phyloP scores from a whole-genome alignment of 2,797 vertebrate species.

The Xenops minutus region DNA sequence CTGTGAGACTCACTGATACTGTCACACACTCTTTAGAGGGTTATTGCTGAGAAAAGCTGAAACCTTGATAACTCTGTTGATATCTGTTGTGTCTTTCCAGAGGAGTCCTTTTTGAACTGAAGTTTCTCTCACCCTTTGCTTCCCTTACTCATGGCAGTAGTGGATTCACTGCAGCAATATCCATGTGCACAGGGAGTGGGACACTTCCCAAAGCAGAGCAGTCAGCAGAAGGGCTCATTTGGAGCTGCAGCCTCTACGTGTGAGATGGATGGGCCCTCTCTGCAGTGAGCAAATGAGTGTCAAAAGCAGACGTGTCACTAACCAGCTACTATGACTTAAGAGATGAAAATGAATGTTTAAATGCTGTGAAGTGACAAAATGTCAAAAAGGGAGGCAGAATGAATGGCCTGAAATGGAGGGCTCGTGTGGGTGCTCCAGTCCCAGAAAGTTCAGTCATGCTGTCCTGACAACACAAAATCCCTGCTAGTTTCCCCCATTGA shows the following conservation, averaged over 20 bases:
- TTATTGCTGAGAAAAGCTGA: neutral
- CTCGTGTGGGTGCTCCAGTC: neutral
- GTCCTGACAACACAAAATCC: neutral
- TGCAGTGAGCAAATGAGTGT: neutral
- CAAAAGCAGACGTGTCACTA: neutral
- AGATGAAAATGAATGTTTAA: neutral
- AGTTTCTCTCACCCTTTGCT: neutral
- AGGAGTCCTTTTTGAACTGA: neutral
- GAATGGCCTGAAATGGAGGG: neutral
- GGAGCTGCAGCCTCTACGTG: neutral
- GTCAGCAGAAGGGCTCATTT: neutral
- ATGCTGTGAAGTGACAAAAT: neutral
- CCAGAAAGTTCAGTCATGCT: neutral
- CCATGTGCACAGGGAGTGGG: neutral
- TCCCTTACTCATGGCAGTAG: neutral
- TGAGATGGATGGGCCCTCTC: constrained; percentile 1
- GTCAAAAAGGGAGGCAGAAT: neutral
- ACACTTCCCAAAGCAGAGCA: neutral
- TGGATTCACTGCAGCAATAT: neutral
- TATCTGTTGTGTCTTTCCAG: neutral
- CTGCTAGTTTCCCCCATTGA: neutral
- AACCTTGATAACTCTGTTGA: neutral
- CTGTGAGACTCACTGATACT: neutral
- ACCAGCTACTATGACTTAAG: neutral
- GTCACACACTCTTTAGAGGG: neutral